Conservation (phyloP, 2,113 vertebrate species). For the Psittacus erithacus region DNA sequence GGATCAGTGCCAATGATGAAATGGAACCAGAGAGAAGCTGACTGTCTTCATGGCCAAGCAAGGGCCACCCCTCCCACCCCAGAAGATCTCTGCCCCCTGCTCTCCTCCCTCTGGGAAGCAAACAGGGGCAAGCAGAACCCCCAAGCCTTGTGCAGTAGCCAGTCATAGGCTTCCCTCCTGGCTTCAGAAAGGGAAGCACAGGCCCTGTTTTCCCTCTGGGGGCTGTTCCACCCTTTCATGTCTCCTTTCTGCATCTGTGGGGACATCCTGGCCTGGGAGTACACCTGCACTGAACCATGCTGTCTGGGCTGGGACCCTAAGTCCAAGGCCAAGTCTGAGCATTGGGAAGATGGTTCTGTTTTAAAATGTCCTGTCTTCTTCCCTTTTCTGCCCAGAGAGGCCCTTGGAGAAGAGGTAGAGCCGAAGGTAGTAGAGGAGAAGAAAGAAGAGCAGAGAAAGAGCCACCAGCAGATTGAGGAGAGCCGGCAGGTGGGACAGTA, state of each 20-base stretch:
- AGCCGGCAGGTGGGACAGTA: constrained; percentile 71
- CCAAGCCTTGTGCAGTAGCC: neutral
- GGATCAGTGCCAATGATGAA: no score
- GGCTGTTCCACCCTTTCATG: neutral
- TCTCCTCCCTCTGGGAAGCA: neutral
- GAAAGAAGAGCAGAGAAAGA: constrained; percentile 67
- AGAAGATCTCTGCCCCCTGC: neutral
- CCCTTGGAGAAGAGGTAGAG: constrained; percentile 56
- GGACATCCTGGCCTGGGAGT: neutral
- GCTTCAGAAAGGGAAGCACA: neutral
- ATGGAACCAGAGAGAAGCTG: neutral
- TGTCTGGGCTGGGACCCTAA: neutral
- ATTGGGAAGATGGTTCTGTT: neutral
- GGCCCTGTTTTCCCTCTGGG: neutral
- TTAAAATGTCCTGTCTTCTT: neutral
- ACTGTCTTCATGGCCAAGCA: neutral
- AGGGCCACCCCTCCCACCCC: neutral
- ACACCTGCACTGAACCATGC: neutral
- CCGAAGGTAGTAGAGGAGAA: constrained; percentile 48
- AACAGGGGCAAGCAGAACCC: neutral
- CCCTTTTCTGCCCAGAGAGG: constrained; percentile 45
- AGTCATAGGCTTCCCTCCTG: neutral
- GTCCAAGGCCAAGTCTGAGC: fast-evolving
- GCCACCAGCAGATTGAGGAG: constrained; percentile 72
- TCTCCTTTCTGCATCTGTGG: neutral